Base-by-base conservation (phyloP, 2,113 vertebrate species). In the Eonycteris spelaea region DNA sequence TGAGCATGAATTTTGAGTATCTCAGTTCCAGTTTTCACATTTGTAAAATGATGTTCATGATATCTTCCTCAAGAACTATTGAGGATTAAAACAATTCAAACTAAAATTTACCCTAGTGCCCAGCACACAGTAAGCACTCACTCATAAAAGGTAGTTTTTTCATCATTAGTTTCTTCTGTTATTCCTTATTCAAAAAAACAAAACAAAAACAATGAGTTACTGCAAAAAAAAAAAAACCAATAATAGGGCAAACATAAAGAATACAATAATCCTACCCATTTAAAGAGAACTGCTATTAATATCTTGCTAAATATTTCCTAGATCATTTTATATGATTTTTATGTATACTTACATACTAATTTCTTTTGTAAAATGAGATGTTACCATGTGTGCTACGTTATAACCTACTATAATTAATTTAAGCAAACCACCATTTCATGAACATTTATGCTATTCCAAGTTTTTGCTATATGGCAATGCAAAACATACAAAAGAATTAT, bases 301-400 rank as follows among this genome's bases (percentile, higher is more conserved):
- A 65, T 30, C 26, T 68, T 82, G 40, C 7, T 61, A 57, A 74
- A 84, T 90, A 70, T 90, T 86, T 96, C 95, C 75, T 35, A 65
- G 15, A 51, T 48, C 6, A 12, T 71, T 93, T 79, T 63, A 67
- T 86, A 88, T 91, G 16, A 91, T 91, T 95, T 90, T 71, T 91
- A 11, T 74, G 40, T 92, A 95, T 78, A 65, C 55, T 86, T 93
- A 65, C 1, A 30, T 63, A 59, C 28, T 86, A 26, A 95, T 83
- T 71, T 86, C 28, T 96, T 90, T 73, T 18, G 10, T 86, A 86
- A 68, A 93, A 83, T 86, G 40, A 96, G 79, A 89, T 90, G n/a
- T 74, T 95, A 26, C 22, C 6, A 22, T 78, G 4, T 83, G 8
- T 84, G 43, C 57, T 85, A 30, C 33, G 38, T 68, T 94, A 74